Evolutionary conservation across 2,797 vertebrate species (phyloP).

Genomic region (Oryzias sinensis): DNA sequence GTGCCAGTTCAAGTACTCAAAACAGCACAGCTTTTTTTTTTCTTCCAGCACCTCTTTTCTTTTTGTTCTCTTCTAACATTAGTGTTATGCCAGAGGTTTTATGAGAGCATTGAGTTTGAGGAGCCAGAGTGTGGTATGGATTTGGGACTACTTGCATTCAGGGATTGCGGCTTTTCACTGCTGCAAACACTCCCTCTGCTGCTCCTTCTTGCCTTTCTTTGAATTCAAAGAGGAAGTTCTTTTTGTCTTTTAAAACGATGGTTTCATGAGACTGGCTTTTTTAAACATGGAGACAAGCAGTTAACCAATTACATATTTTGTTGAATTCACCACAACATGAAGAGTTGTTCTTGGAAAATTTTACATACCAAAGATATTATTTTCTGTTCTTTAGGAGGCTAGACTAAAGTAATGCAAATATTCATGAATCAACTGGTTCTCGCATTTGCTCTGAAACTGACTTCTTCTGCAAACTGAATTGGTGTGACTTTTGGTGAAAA

Average conservation of each 20-base stretch:
- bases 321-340: constrained; percentile 7
- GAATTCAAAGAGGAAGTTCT: constrained; percentile 64
- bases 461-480: too few species aligned
- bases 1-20: constrained; percentile 19
- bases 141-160: constrained; percentile 58
- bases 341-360: constrained; percentile 4
- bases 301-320: constrained; percentile 12
- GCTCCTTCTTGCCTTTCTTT: constrained; percentile 49
- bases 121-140: constrained; percentile 65
- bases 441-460: not conserved
- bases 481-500: too few species aligned
- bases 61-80: constrained; percentile 43
- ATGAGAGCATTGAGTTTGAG: constrained; percentile 48
- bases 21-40: constrained; percentile 25
- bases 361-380: not conserved
- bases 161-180: constrained; percentile 57
- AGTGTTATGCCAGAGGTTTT: constrained; percentile 51
- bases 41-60: constrained; percentile 3
- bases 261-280: constrained; percentile 10
- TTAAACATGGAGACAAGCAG: constrained; percentile 14
- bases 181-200: constrained; percentile 40
- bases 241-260: constrained; percentile 29
- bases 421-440: not conserved
- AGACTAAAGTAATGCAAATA: not conserved
- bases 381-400: not conserved